phyloP scores from a whole-genome alignment of 2,797 vertebrate genomes.

The Pyrrhura leucotis region DNA sequence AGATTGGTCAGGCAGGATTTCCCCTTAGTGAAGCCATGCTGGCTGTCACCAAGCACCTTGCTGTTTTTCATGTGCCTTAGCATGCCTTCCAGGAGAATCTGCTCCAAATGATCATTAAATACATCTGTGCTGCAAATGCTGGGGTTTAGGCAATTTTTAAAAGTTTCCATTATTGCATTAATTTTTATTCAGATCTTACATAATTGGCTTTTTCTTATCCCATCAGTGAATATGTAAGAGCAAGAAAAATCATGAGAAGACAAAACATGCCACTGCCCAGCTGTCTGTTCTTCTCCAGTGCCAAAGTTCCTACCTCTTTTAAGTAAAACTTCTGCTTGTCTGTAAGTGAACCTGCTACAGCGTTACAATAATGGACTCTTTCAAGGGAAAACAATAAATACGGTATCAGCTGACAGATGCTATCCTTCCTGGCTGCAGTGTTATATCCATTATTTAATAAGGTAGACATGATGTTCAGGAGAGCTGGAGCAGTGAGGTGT shows the following conservation, averaged over 20 bases:
- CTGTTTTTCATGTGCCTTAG: no score
- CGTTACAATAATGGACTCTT: constrained; percentile 28
- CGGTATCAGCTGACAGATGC: constrained; percentile 30
- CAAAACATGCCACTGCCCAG: neutral
- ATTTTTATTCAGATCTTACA: neutral
- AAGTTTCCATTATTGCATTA: neutral
- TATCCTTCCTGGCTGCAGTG: constrained; percentile 27
- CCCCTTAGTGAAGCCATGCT: no score
- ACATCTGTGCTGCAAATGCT: neutral
- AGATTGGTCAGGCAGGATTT: no score
- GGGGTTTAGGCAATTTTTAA: neutral
- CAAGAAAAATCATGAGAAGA: neutral
- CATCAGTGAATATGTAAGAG: neutral
- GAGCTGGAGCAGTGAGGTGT: constrained; percentile 13
- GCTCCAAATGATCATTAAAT: neutral
- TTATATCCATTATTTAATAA: constrained; percentile 61
- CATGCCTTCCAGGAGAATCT: no score
- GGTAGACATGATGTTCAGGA: constrained; percentile 21
- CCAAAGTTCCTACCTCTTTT: constrained; percentile 15
- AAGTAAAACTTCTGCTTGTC: constrained; percentile 48
- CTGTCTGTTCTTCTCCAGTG: neutral
- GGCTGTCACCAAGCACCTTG: no score
- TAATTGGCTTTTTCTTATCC: neutral
- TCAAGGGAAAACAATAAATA: constrained; percentile 53
- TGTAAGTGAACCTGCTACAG: constrained; percentile 48